These are phyloP conservation scores for Trachythela sp. DNA, from an alignment of 64 coral and sea anemone species.

Conservation along the genomic window DNA sequence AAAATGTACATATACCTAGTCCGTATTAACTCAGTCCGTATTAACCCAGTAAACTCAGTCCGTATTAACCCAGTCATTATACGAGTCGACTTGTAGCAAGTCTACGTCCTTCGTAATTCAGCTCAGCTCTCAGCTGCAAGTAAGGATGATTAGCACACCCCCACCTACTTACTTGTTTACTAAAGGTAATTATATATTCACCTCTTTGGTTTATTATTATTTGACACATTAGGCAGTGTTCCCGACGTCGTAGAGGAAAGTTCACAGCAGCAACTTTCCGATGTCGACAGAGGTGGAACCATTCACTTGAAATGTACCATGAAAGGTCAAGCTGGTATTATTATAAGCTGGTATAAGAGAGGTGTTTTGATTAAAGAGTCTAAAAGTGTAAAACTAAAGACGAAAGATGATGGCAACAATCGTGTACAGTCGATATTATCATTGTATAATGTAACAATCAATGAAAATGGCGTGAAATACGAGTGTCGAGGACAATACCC, in stretches of 20 bases:
- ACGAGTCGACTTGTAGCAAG: no score
- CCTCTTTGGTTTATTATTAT: not conserved
- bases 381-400: not conserved
- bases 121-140: no score
- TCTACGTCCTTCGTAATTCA: no score
- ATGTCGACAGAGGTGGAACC: not conserved
- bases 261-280: not conserved
- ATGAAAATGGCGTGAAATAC: not conserved
- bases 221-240: not conserved
- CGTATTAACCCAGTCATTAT: no score
- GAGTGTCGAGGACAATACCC: not conserved
- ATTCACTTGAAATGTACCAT: not conserved
- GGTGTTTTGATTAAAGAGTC: not conserved
- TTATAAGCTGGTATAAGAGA: not conserved
- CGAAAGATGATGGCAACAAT: not conserved
- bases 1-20: no score
- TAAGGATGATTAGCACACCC: no score
- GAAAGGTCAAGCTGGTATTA: not conserved
- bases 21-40: no score
- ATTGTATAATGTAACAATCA: not conserved
- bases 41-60: no score
- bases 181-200: no score
- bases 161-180: no score
- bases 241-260: not conserved
- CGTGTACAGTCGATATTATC: not conserved